These are phyloP conservation scores for Diplazon laetatorius DNA, from an alignment of 2,888 invertebrate genomes.

Conservation along the genomic window DNA sequence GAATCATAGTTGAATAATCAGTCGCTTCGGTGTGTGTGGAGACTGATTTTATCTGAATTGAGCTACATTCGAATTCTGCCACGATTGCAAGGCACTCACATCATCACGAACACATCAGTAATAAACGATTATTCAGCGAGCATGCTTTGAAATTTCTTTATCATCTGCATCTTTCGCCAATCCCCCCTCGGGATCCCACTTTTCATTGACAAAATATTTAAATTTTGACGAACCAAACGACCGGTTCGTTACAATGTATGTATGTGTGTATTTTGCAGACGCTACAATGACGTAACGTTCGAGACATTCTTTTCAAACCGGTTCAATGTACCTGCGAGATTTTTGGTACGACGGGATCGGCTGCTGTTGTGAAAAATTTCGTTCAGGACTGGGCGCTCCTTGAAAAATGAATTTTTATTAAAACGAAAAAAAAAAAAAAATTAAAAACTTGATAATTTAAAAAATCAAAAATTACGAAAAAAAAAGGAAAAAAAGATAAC, in stretches of 20 bases:
- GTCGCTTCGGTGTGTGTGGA: too few species aligned
- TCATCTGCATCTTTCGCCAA: too few species aligned
- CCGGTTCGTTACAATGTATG: not conserved
- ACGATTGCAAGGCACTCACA: too few species aligned
- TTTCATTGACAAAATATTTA: too few species aligned
- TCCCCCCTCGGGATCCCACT: too few species aligned
- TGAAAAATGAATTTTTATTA: not conserved
- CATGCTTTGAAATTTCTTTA: too few species aligned
- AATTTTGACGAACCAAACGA: too few species aligned
- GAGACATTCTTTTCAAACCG: not conserved
- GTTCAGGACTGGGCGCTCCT: not conserved
- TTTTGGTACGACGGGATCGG: not conserved
- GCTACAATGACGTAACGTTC: constrained; percentile 19
- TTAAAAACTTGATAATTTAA: constrained; percentile 4
- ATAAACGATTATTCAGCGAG: too few species aligned
- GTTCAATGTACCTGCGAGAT: constrained; percentile 18
- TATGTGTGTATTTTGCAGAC: constrained; percentile 12
- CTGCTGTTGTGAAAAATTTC: not conserved
- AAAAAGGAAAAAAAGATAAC: not conserved
- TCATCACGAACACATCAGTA: too few species aligned
- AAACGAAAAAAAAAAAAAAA: not conserved
- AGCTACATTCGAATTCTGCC: too few species aligned
- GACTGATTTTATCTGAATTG: too few species aligned
- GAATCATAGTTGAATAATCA: too few species aligned
- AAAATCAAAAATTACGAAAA: not conserved